Conservation (phyloP, 2,888 invertebrate genomes). For the Calephelis perditalis region DNA sequence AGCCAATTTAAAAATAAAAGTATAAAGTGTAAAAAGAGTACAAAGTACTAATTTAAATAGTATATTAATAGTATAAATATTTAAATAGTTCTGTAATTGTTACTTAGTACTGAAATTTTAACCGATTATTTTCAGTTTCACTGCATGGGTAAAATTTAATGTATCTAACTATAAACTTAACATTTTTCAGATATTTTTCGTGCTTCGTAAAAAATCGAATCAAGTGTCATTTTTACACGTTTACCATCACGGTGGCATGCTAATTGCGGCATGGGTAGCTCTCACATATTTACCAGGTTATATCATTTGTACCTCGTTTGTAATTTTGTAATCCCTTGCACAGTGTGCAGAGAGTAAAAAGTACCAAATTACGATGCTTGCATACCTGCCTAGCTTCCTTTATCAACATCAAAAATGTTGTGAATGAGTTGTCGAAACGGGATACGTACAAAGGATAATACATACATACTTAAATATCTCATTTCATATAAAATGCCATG, state of each 20-base stretch:
- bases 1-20: too few species aligned
- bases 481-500: too few species aligned
- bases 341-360: not conserved
- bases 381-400: too few species aligned
- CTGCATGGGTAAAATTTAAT: not conserved
- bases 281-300: slow-evolving; percentile 79
- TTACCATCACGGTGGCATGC: slow-evolving; percentile 90
- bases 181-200: slow-evolving; percentile 81
- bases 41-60: too few species aligned
- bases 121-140: not conserved
- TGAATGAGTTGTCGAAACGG: too few species aligned
- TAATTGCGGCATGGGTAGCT: slow-evolving; percentile 80
- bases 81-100: too few species aligned
- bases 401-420: too few species aligned
- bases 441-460: too few species aligned
- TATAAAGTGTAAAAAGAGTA: too few species aligned
- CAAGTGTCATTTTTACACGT: slow-evolving; percentile 87
- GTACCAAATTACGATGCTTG: not conserved
- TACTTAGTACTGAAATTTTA: too few species aligned
- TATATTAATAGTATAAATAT: too few species aligned
- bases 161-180: not conserved
- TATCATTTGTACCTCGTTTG: not conserved
- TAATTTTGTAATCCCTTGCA: not conserved
- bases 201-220: slow-evolving; percentile 83
- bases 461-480: too few species aligned